Evolutionary conservation across 2,113 vertebrate species (phyloP).

Genomic region (Macrotus californicus): DNA sequence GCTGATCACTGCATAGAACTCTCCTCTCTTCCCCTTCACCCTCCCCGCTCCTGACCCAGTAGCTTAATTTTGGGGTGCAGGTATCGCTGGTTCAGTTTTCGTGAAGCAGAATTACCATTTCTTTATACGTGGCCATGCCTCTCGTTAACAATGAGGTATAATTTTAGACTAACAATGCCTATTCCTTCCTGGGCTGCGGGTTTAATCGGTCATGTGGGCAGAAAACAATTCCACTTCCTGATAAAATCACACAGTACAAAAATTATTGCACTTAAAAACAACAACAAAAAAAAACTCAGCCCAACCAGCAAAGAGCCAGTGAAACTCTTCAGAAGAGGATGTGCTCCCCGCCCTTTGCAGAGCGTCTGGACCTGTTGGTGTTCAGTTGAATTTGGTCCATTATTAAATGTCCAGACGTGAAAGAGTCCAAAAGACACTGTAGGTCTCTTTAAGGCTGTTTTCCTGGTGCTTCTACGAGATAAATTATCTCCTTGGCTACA

Average conservation of each 20-base stretch:
- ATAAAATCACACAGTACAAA: slow-evolving; percentile 72
- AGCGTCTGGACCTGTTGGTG: slow-evolving; percentile 67
- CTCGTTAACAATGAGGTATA: slow-evolving; percentile 75
- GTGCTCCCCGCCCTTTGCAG: slow-evolving; percentile 48
- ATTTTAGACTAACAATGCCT: slow-evolving; percentile 68
- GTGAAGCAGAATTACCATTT: slow-evolving; percentile 35
- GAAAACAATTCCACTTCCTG: slow-evolving; percentile 69
- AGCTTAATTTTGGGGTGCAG: background rate
- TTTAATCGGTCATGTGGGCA: slow-evolving; percentile 65
- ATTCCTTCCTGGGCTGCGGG: slow-evolving; percentile 63
- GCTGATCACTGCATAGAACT: background rate
- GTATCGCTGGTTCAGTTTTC: background rate
- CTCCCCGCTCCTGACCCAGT: background rate
- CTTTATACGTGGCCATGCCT: slow-evolving; percentile 67
- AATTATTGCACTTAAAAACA: slow-evolving; percentile 67
- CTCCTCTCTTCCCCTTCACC: background rate
- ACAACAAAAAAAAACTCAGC: slow-evolving; percentile 61
- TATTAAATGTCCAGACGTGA: slow-evolving; percentile 77
- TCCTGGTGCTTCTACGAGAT: slow-evolving; percentile 78
- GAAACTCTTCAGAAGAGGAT: slow-evolving; percentile 39
- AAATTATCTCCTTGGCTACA: slow-evolving; percentile 61
- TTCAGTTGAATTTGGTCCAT: slow-evolving; percentile 77
- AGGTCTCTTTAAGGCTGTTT: slow-evolving; percentile 89
- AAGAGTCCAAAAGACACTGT: slow-evolving; percentile 82
- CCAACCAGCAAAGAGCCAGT: slow-evolving; percentile 59